Conservation (phyloP, 2,797 vertebrate species). For the Pangasius larnaudii region DNA sequence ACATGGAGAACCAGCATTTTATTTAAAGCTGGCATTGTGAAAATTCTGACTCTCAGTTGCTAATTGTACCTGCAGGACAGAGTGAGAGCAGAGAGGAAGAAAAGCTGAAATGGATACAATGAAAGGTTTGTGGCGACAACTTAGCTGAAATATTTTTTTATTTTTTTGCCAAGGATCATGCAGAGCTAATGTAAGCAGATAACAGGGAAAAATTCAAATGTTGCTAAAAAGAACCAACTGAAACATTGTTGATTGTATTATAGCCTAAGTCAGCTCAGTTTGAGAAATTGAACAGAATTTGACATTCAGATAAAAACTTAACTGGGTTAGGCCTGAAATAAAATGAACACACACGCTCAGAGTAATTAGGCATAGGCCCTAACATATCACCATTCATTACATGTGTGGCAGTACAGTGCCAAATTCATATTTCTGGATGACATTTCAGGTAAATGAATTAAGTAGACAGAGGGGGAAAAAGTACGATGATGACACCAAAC, state of each 20-base stretch:
- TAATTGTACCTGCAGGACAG: slow-evolving; percentile 68
- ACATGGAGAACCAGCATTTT: slow-evolving; percentile 67
- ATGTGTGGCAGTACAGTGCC: neutral
- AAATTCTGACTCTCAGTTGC: slow-evolving; percentile 52
- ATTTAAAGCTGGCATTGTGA: slow-evolving; percentile 66
- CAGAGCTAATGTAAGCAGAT: neutral
- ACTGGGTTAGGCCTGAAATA: neutral
- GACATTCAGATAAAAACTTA: neutral
- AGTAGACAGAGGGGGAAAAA: too few species aligned
- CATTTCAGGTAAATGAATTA: neutral
- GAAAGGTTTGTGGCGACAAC: neutral
- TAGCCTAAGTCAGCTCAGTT: neutral
- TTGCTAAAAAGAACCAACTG: neutral
- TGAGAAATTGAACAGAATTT: neutral
- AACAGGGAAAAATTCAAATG: neutral
- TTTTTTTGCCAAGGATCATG: neutral
- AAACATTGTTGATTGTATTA: neutral
- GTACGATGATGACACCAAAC: neutral
- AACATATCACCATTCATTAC: neutral
- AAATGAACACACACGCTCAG: neutral
- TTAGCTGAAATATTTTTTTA: neutral
- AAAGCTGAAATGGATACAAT: neutral
- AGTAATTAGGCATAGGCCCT: neutral
- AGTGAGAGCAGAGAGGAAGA: neutral
- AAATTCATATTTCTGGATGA: neutral